Evolutionary conservation across 2,797 vertebrate genomes (phyloP).

Genomic region (Pelochelys cantorii): DNA sequence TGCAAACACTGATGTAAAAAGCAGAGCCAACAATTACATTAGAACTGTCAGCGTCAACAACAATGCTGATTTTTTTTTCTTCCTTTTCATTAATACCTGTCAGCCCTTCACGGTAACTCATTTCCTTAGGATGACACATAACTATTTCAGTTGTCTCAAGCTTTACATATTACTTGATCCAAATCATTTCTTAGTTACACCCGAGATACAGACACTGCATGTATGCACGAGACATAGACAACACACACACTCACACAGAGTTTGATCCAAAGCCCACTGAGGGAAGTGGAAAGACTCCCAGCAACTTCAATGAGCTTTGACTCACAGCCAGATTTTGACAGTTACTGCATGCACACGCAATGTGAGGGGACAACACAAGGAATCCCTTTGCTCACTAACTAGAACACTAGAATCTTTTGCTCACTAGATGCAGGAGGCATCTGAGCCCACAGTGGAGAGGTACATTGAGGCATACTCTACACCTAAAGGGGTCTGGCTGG

Average conservation of each 20-base stretch:
- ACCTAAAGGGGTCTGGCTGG: not conserved
- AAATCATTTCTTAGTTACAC: not conserved
- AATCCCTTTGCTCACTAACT: not conserved
- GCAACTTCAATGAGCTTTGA: not conserved
- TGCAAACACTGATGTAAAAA: not conserved
- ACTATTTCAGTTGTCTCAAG: not conserved
- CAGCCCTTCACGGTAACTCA: not conserved
- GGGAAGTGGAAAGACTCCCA: not conserved
- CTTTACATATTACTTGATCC: not conserved
- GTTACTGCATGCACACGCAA: not conserved
- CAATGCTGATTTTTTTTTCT: not conserved
- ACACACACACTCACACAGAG: not conserved
- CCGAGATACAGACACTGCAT: not conserved
- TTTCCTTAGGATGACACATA: slow-evolving; percentile 4
- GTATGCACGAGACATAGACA: not conserved
- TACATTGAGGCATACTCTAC: not conserved
- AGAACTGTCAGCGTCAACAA: not conserved
- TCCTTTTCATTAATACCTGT: slow-evolving; percentile 22
- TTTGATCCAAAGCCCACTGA: not conserved
- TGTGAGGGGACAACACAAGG: rapidly evolving
- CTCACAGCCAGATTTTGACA: not conserved
- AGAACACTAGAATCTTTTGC: not conserved
- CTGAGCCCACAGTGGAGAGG: rapidly evolving
- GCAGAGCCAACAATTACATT: not conserved
- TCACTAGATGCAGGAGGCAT: too few relatives aligned